A percentile compares a stretch with the other conserved stretches of the same genome.
Conservation (phyloP, 2,888 invertebrate species). For the Synergus japonicus region DNA sequence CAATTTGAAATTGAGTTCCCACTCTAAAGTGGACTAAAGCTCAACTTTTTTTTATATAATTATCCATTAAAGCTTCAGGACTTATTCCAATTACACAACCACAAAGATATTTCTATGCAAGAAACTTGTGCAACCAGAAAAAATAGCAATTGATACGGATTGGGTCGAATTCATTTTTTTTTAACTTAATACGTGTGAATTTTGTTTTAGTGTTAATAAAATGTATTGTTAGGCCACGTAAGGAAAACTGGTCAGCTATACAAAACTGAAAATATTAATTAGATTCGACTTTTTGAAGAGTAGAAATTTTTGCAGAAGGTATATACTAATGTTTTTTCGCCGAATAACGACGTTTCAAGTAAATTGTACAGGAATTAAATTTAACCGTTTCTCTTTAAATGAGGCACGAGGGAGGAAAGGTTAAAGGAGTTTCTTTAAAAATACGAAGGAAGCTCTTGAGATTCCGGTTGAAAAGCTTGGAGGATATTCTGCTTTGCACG, state of each 20-base stretch:
- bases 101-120: background rate
- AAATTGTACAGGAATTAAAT: conserved; percentile 35
- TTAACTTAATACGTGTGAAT: no score
- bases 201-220: no score
- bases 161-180: no score
- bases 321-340: background rate
- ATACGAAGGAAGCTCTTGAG: conserved; percentile 39
- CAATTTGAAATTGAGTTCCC: conserved; percentile 28
- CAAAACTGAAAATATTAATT: no score
- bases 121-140: background rate
- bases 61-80: background rate
- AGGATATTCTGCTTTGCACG: conserved; percentile 37
- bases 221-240: no score
- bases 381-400: conserved; percentile 30
- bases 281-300: background rate
- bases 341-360: conserved; percentile 7
- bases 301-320: background rate
- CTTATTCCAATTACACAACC: background rate
- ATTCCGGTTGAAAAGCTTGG: conserved; percentile 35
- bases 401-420: conserved; percentile 28
- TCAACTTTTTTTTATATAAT: conserved; percentile 7
- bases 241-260: no score
- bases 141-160: no score
- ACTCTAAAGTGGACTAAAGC: conserved; percentile 4
- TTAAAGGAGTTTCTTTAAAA: conserved; percentile 33